Evolutionary conservation across 2,113 vertebrate species (phyloP), one percentile per base, ranked within the genome.

Genomic region (Lamprotornis superbus): DNA sequence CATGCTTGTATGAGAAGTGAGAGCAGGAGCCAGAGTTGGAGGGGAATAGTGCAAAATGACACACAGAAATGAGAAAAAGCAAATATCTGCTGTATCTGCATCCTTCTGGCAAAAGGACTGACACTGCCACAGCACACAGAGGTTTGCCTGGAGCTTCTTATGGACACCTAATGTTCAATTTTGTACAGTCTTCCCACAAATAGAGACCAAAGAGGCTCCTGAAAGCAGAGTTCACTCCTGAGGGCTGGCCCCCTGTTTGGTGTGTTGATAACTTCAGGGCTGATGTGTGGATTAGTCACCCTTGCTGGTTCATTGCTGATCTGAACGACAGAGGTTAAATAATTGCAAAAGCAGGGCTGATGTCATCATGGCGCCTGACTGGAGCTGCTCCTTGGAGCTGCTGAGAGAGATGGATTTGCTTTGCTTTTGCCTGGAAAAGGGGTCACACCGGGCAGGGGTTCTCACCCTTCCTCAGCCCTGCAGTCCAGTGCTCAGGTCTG

Each of bases 271-370:
- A 78, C 83, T 90, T 89, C 86, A 44, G 86, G 46, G 71, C 76
- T 94, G 94, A 49, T 93, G 86, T 73, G 76, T 68, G 68, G 49
- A 30, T 94, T 94, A 96, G 85, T 97, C 96, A 97, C 49, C 88
- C 88, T 90, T 44, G 80, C 95, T 95, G 86, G 37, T 78, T 95
- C 93, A 69, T 15, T 69, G 83, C 93, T 92, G 90, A 81, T 83
- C 68, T 92, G 88, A 90, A 86, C 82, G 95, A 86, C 93, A 93
- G 93, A 92, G 90, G 95, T 95, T 95, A 95, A 95, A 92, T 30
- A 86, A 89, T 90, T 96, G 95, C 40, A 1, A 96, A 95, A 96
- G 86, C 73, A 64, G 55, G 65, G 92, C 81, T 96, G 96, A 94
- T 93, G 90, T 96, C 95, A 96, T 60, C 86, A 46, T 11, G 90